Evolutionary conservation across 2,888 invertebrate genomes (phyloP), one percentile per base, ranked within the genome.

Genomic region (Standfussiana lucernea): DNA sequence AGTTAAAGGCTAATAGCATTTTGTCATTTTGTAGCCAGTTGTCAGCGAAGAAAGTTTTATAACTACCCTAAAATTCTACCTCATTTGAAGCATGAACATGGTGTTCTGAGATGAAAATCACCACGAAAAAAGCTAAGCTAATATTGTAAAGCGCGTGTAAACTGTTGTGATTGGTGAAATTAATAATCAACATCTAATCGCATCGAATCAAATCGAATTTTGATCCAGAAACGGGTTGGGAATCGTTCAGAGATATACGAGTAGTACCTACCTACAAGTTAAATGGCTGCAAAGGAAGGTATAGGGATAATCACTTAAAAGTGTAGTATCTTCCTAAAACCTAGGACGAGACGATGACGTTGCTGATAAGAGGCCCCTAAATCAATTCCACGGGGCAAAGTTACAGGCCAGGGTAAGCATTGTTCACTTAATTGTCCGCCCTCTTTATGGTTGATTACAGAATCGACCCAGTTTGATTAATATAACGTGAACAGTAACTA

Each of bases 391-490:
- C 35, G 32, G 32, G 2, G n/a, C 79, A 73, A 59, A 66, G 21
- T 66, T 79, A 61, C 18, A 53, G 32, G 59, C 32, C 59, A 73
- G 11, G 66, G 66, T 67, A 37, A n/a, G 10, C n/a, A 67, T 40
- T 68, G 40, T 59, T 68, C 61, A 79, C 47, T 47, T 47, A 32
- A 67, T 64, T 45, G 75, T 68, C 68, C 50, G 68, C 68, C 64
- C 64, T 61, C 28, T 42, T 24, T 68, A 62, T 28, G 3, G 32
- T 68, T 69, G 11, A 80, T 65, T 47, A 80, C 47, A 62, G 35
- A 67, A 70, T 45, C 35, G 82, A 80, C 77, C 70, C 67, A 71
- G 40, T 82, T 80, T 66, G 47, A 32, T 67, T 56, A 77, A 67
- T 71, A 28, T n/a, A 81, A 42, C 35, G 45, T 77, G 66, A 71